Conservation (phyloP, 2,888 invertebrate genomes). For the Pegoplata infirma region DNA sequence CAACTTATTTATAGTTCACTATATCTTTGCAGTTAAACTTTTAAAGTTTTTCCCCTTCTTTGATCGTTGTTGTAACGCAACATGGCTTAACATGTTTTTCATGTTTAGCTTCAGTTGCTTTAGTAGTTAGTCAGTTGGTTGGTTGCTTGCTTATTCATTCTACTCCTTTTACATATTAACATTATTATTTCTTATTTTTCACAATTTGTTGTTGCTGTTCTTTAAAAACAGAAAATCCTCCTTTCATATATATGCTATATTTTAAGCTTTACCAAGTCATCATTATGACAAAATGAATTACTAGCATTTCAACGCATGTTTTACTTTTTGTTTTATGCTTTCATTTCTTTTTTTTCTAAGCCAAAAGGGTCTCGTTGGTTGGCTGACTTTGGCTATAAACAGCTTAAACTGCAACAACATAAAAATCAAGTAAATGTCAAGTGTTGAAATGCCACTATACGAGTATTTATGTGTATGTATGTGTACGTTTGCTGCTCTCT, state of each 20-base stretch:
- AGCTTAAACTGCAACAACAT: slow-evolving; percentile 62
- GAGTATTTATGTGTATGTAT: background rate
- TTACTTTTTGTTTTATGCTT: background rate
- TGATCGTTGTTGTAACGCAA: slow-evolving; percentile 42
- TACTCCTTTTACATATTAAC: slow-evolving; percentile 18
- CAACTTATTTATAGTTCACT: too few species aligned
- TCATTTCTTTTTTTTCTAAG: slow-evolving; percentile 11
- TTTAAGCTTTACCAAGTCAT: slow-evolving; percentile 45
- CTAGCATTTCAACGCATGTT: slow-evolving; percentile 35
- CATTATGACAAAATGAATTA: slow-evolving; percentile 56
- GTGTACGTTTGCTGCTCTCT: background rate
- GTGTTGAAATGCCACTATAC: slow-evolving; percentile 49
- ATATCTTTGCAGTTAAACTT: too few species aligned
- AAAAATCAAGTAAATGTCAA: slow-evolving; percentile 56
- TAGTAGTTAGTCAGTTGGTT: background rate
- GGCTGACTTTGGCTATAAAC: slow-evolving; percentile 56
- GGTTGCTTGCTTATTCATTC: too few species aligned
- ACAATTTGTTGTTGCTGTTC: background rate
- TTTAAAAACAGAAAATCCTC: background rate
- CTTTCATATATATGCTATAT: slow-evolving; percentile 8
- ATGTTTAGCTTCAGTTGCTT: slow-evolving; percentile 45
- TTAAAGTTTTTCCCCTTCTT: slow-evolving; percentile 29
- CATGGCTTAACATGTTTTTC: slow-evolving; percentile 51
- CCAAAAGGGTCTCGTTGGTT: slow-evolving; percentile 23
- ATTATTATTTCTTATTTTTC: slow-evolving; percentile 38